These are phyloP conservation scores for Xenopus laevis DNA, from an alignment of 2,113 vertebrate genomes.

Conservation along the genomic window DNA sequence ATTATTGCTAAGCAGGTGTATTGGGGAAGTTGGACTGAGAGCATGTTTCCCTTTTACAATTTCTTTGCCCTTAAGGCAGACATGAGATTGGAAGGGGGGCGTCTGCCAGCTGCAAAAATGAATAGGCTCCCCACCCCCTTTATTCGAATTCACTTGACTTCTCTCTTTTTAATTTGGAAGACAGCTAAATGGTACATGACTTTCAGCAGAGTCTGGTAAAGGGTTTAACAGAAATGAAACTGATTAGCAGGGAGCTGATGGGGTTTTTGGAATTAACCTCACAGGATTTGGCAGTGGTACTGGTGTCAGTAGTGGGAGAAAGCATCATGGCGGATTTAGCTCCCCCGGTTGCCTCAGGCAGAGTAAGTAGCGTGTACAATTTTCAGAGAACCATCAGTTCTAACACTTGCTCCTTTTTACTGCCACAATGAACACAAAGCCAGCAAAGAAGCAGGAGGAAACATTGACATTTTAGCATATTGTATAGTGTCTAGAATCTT, in stretches of 20 bases:
- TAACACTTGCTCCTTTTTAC: constrained; percentile 15
- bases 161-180: constrained; percentile 31
- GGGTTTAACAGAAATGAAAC: constrained; percentile 35
- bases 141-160: constrained; percentile 37
- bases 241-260: constrained; percentile 34
- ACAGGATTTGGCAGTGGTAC: constrained; percentile 29
- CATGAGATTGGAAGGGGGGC: constrained; percentile 19
- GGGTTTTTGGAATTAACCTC: constrained; percentile 35
- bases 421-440: no score
- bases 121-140: constrained; percentile 40
- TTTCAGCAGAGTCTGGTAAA: constrained; percentile 35
- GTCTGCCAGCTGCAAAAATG: constrained; percentile 41
- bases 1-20: constrained; percentile 54
- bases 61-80: constrained; percentile 36
- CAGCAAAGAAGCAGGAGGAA: no score
- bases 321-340: constrained; percentile 28
- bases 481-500: no score
- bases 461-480: no score
- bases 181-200: constrained; percentile 39
- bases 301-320: constrained; percentile 37
- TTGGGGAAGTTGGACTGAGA: constrained; percentile 30
- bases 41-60: constrained; percentile 40
- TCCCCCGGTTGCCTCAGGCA: constrained; percentile 27
- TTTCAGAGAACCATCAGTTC: neutral
- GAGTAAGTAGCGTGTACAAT: constrained; percentile 1